These are phyloP conservation scores for Gallinago undulata DNA, from an alignment of 2,113 vertebrate species.

Conservation along the genomic window DNA sequence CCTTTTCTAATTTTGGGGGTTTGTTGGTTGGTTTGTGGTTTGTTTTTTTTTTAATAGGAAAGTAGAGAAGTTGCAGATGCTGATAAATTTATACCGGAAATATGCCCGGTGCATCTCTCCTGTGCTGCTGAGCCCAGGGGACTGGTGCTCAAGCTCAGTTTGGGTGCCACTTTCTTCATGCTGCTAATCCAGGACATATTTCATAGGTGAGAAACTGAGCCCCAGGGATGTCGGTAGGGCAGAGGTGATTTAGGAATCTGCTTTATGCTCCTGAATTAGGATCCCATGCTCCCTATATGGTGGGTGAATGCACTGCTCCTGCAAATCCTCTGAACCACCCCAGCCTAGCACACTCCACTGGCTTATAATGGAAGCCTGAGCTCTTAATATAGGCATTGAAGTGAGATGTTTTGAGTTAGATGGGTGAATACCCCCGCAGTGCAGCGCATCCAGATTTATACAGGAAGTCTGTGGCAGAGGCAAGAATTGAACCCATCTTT, in stretches of 20 bases:
- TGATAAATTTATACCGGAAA: neutral
- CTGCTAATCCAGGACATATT: neutral
- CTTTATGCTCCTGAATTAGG: neutral
- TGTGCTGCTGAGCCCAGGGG: neutral
- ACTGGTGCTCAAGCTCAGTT: neutral
- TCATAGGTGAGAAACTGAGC: neutral
- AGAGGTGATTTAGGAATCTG: neutral
- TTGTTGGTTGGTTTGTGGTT: neutral
- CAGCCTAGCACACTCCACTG: neutral
- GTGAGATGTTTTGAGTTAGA: conserved; percentile 30
- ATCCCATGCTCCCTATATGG: neutral
- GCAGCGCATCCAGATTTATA: conserved; percentile 13
- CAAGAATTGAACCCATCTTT: conserved; percentile 69
- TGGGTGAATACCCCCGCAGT: neutral
- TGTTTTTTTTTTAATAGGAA: neutral
- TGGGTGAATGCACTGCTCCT: neutral
- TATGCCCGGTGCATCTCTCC: neutral
- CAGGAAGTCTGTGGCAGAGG: conserved; percentile 62
- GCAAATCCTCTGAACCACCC: neutral
- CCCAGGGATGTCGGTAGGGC: neutral
- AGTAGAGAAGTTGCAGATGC: neutral
- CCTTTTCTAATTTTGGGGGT: neutral
- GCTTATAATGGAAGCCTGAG: conserved; percentile 5
- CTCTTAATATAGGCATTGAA: conserved; percentile 15
- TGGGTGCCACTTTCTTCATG: neutral